Evolutionary conservation across 1,140 invertebrate genomes (phyloP).

Genomic region (Drosophila prosaltans): DNA sequence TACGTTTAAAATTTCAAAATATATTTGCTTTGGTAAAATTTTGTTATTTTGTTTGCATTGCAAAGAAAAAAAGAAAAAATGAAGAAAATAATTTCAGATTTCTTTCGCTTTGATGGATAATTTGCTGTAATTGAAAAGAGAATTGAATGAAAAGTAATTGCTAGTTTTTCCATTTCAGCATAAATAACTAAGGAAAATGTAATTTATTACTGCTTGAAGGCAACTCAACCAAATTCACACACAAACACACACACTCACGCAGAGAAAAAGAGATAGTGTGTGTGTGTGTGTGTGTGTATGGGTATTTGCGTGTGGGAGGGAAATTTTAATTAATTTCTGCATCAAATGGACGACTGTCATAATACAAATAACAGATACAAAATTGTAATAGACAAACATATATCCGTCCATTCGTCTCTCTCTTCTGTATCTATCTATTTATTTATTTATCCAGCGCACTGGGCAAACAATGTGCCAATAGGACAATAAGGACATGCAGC

Average conservation of each 20-base stretch:
- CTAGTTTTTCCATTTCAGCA: conserved; percentile 35
- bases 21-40: not conserved
- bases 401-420: conserved; percentile 10
- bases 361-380: conserved; percentile 66
- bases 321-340: conserved; percentile 76
- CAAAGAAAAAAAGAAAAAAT: not conserved
- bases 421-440: conserved; percentile 29
- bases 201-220: conserved; percentile 54
- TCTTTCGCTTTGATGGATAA: conserved; percentile 8
- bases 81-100: not conserved
- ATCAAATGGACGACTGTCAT: conserved; percentile 67
- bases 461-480: conserved; percentile 47
- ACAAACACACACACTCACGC: conserved; percentile 18
- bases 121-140: conserved; percentile 27
- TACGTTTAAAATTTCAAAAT: not conserved
- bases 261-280: not conserved
- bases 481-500: conserved; percentile 46
- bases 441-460: conserved; percentile 64
- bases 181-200: conserved; percentile 44
- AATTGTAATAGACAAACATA: conserved; percentile 21
- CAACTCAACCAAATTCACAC: conserved; percentile 33
- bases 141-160: conserved; percentile 45
- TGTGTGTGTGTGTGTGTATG: not conserved
- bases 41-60: not conserved
- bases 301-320: conserved; percentile 4